Conservation (phyloP, 2,113 vertebrate genomes). For the Hystrix cristata region DNA sequence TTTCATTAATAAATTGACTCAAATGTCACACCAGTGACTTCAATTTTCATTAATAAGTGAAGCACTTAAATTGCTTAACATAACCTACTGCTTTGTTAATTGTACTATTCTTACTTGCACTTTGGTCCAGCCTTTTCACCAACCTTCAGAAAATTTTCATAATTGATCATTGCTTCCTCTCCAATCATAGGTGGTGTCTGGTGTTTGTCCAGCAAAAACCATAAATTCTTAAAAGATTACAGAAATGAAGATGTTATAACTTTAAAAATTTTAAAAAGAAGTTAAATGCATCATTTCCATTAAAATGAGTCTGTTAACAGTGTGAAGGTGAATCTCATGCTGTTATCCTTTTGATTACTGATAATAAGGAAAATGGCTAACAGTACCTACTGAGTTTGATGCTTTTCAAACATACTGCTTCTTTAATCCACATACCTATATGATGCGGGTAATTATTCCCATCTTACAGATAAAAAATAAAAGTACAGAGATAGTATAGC, state of each 20-base stretch:
- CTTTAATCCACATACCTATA: constrained; percentile 36
- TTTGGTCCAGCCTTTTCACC: constrained; percentile 96
- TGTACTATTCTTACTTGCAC: constrained; percentile 92
- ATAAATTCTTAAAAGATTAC: constrained; percentile 92
- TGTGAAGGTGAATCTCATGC: constrained; percentile 38
- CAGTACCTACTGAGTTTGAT: background rate
- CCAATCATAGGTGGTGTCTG: constrained; percentile 96
- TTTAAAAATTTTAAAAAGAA: constrained; percentile 5
- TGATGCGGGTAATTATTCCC: background rate
- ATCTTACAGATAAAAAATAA: background rate
- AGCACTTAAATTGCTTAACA: constrained; percentile 46
- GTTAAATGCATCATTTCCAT: background rate
- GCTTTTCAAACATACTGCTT: constrained; percentile 12
- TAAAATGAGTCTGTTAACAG: constrained; percentile 52
- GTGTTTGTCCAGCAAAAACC: constrained; percentile 98
- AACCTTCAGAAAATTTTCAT: constrained; percentile 96
- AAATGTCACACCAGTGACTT: background rate
- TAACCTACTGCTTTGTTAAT: background rate
- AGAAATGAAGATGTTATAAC: constrained; percentile 54
- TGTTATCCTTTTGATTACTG: constrained; percentile 33
- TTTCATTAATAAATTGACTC: constrained; percentile 34
- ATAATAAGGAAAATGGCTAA: constrained; percentile 32
- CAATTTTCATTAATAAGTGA: constrained; percentile 53
- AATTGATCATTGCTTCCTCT: constrained; percentile 99
- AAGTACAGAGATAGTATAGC: constrained; percentile 27